Percentiles rank a stretch among this genome's conserved stretches.
Conservation (phyloP, 2,797 vertebrate species). For the Leptatherina wallacei region DNA sequence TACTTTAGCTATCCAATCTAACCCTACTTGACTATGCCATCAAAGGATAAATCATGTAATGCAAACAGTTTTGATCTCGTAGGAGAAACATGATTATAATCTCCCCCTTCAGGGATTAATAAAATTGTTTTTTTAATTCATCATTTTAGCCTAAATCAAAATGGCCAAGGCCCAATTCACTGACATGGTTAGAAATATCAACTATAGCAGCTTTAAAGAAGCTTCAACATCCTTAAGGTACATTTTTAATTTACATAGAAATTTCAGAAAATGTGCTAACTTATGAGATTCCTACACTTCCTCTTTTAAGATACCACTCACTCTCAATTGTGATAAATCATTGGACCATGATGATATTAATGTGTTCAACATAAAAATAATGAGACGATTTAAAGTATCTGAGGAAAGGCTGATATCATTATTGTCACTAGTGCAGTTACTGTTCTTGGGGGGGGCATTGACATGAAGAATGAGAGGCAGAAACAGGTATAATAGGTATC, state of each 20-base stretch:
- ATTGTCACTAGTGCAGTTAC: constrained; percentile 23
- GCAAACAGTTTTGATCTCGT: no score
- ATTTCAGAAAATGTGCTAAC: constrained; percentile 16
- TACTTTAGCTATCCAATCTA: no score
- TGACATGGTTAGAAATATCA: no score
- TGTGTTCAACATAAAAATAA: constrained; percentile 22
- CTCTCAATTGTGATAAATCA: constrained; percentile 23
- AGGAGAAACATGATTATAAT: no score
- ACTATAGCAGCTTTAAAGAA: not conserved
- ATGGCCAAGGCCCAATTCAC: no score
- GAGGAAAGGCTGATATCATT: constrained; percentile 23
- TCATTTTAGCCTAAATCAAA: no score
- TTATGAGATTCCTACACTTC: not conserved
- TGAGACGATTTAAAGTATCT: constrained; percentile 14
- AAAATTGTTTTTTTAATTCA: no score
- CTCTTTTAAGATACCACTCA: not conserved
- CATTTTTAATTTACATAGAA: constrained; percentile 8
- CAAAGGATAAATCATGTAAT: no score
- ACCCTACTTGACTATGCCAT: no score
- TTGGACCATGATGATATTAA: constrained; percentile 1
- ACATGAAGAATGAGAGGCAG: constrained; percentile 27
- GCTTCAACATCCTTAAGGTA: not conserved
- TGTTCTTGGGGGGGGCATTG: constrained; percentile 9
- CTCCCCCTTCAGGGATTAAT: no score
- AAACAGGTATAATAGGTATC: constrained; percentile 3